phyloP scores from a whole-genome alignment of 1,140 invertebrate species.

The Parasteatoda tepidariorum region DNA sequence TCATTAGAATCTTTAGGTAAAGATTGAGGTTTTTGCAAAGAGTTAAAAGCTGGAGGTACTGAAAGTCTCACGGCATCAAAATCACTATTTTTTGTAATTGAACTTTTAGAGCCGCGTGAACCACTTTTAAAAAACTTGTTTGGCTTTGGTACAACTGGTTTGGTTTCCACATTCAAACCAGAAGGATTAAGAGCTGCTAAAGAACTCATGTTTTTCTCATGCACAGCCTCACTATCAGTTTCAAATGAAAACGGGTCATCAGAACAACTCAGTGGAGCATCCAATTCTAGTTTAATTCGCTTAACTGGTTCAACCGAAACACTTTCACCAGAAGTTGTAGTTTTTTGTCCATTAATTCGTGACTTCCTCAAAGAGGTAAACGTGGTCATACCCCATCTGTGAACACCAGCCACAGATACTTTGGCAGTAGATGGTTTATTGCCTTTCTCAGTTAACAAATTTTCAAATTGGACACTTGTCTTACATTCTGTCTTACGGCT shows the following conservation, averaged over 20 bases:
- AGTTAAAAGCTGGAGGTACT: constrained; percentile 1
- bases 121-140: constrained; percentile 87
- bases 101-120: constrained; percentile 17
- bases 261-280: not conserved
- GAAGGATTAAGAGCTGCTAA: constrained; percentile 66
- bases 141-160: constrained; percentile 73
- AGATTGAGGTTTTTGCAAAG: not conserved
- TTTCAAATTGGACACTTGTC: constrained; percentile 79
- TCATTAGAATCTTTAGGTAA: too few relatives aligned
- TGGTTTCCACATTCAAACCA: constrained; percentile 1
- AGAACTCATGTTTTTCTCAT: constrained; percentile 64
- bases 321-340: not conserved
- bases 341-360: constrained; percentile 74
- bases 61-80: constrained; percentile 54
- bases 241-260: constrained; percentile 71
- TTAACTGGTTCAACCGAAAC: constrained; percentile 35
- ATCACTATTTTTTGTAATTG: constrained; percentile 48
- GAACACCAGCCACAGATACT: constrained; percentile 83
- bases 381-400: constrained; percentile 93
- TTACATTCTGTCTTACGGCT: constrained; percentile 62
- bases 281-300: constrained; percentile 39
- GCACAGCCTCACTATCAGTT: constrained; percentile 63
- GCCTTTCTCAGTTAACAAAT: constrained; percentile 82
- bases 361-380: constrained; percentile 88
- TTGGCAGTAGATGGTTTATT: constrained; percentile 82